Evolutionary conservation across 1,140 invertebrate species (phyloP).

Genomic region (Aphis gossypii): DNA sequence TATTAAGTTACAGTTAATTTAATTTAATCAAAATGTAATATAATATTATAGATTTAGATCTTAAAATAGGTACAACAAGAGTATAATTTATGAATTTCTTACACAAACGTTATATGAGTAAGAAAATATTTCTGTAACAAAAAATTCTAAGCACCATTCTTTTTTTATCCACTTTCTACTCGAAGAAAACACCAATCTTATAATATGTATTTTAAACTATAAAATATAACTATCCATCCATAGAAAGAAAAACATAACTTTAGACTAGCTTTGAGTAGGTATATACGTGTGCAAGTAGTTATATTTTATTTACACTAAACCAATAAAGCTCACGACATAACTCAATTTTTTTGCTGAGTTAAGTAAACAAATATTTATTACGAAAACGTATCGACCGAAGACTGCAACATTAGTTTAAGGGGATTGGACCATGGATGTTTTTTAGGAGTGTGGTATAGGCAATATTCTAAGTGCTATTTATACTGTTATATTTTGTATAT

Average conservation of each 20-base stretch:
- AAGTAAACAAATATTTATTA: slow-evolving; percentile 15
- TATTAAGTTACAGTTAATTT: background rate
- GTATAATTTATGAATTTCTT: background rate
- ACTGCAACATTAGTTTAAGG: background rate
- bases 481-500: background rate
- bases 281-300: background rate
- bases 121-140: background rate
- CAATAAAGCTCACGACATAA: background rate
- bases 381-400: background rate
- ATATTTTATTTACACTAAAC: background rate
- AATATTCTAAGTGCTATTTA: background rate
- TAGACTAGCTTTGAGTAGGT: background rate
- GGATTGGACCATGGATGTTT: background rate
- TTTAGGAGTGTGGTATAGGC: background rate
- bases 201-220: background rate
- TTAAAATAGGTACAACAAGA: background rate
- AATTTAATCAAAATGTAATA: background rate
- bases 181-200: background rate
- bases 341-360: background rate
- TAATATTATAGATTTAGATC: background rate
- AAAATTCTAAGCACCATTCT: background rate
- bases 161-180: background rate
- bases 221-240: background rate
- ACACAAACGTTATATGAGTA: background rate
- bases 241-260: background rate